Evolutionary conservation across 2,888 invertebrate species (phyloP), one percentile per base, ranked within the genome.

Genomic region (Mantis religiosa): DNA sequence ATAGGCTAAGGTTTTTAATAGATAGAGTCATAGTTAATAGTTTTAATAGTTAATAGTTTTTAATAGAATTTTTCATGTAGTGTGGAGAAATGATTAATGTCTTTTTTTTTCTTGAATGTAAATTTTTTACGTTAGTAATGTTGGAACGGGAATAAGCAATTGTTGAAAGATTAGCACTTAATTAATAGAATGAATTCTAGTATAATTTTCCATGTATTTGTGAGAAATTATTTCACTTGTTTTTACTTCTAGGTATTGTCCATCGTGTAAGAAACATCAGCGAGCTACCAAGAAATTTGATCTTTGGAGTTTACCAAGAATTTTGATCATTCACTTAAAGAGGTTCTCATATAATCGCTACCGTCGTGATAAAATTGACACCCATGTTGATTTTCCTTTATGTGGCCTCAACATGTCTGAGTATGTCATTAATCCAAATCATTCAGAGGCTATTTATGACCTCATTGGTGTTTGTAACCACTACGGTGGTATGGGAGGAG

Each of bases 261-360:
- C 95, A 6, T 91, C 91, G 47, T 95, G 95, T 92, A 94, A 95
- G 91, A 93, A 94, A 90, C 94, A 94, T 91, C 94, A 94, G 90
- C 93, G 94, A 90, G 95, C 95, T 14, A 94, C 94, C 28, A 95
- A 95, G 92, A 95, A 95, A 92, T 94, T 95, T 92, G 95, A 95
- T 91, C 91, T 95, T 41, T 95, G 95, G 95, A 93, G 93, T 28
- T 92, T 95, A 89, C 95, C 95, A 0, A 92, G 93, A 90, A 93
- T 95, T n/a, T 92, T 95, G 20, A 94, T 95, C 84, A 93, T 95
- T 84, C 95, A 95, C 90, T 92, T 95, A 90, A 95, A 95, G 92
- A 92, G 95, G 27, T 95, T 95, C 92, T 94, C 94, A n/a, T 95
- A 94, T 92, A 94, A 93, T 89, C 92, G 94, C 85, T 94, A 93